These are phyloP conservation scores for Anorthoa munda DNA, from an alignment of 2,888 invertebrate species.

Conservation along the genomic window DNA sequence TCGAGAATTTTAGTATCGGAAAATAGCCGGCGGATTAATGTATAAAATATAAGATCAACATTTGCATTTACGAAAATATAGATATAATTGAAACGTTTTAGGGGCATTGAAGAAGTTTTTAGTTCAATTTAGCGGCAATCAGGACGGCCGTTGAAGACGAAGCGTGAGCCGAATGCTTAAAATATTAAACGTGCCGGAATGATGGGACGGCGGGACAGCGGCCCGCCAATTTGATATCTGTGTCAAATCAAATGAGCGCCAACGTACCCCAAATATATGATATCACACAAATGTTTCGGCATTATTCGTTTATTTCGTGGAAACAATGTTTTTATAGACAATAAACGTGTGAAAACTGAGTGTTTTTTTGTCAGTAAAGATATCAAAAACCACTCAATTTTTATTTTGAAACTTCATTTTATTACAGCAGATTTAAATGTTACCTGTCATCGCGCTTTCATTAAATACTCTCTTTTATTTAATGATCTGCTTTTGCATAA, in stretches of 20 bases:
- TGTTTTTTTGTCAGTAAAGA: slow-evolving; percentile 17
- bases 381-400: slow-evolving; percentile 30
- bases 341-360: slow-evolving; percentile 39
- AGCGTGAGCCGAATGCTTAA: slow-evolving; percentile 89
- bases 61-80: slow-evolving; percentile 78
- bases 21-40: slow-evolving; percentile 64
- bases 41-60: slow-evolving; percentile 68
- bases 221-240: slow-evolving; percentile 85
- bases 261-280: slow-evolving; percentile 69
- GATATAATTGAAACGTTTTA: slow-evolving; percentile 89
- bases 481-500: slow-evolving; percentile 30
- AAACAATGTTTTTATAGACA: slow-evolving; percentile 50
- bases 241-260: slow-evolving; percentile 71
- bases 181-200: slow-evolving; percentile 88
- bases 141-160: slow-evolving; percentile 89
- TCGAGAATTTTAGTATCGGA: slow-evolving; percentile 65
- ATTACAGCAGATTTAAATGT: slow-evolving; percentile 29
- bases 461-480: slow-evolving; percentile 16
- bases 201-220: slow-evolving; percentile 75
- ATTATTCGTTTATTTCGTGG: slow-evolving; percentile 55
- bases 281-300: slow-evolving; percentile 56
- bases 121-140: slow-evolving; percentile 91
- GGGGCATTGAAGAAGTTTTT: slow-evolving; percentile 90
- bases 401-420: slow-evolving; percentile 22
- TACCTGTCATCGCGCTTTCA: slow-evolving; percentile 26